Base-by-base conservation (phyloP, 2,797 vertebrate genomes). In the Schizopygopsis malacanthus region DNA sequence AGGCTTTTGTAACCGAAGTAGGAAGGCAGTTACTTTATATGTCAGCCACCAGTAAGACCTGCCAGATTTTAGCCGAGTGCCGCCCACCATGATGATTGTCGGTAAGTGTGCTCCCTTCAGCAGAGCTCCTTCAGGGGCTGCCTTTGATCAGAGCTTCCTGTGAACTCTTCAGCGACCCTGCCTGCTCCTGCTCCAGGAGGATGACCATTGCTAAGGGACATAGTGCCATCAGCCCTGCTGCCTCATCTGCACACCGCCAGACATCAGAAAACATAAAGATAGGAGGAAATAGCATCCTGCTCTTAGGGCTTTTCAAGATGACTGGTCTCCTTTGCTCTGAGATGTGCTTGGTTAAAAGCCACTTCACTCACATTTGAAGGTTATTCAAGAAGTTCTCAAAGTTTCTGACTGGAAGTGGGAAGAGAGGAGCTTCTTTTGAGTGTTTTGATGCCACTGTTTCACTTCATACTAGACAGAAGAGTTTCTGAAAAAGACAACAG, bases 291-390 rank as follows among this genome's bases (percentile, higher is more conserved):
- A 54, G 37, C 72, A 37, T 63, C 63, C 4, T 18, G 15, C 61
- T 81, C 33, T 67, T 65, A 33, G 41, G 76, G 47, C 61, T 77
- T 73, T 81, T 84, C 13, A 52, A 81, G 37, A 76, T 69, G 82
- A 79, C 50, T 78, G 83, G 56, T 77, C 71, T 70, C 52, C 22
- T 45, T 10, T 65, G 50, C 71, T 71, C 79, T 72, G 52, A 45
- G 37, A 63, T 85, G 52, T 71, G 67, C 54, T 78, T 65, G 54
- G 81, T 82, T 85, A 79, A 78, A 85, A 79, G 73, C 28, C 28
- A 79, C 56, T 65, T 75, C 11, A 25, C 33, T 75, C 7, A 73
- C 13, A 37, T 63, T 63, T 85, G 18, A 63, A 72, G 69, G 28
- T 75, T 73, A 65, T 81, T 81, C 39, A 71, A 71, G 39, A 85